Conservation (phyloP, 2,888 invertebrate genomes). For the Neoaliturus tenellus region DNA sequence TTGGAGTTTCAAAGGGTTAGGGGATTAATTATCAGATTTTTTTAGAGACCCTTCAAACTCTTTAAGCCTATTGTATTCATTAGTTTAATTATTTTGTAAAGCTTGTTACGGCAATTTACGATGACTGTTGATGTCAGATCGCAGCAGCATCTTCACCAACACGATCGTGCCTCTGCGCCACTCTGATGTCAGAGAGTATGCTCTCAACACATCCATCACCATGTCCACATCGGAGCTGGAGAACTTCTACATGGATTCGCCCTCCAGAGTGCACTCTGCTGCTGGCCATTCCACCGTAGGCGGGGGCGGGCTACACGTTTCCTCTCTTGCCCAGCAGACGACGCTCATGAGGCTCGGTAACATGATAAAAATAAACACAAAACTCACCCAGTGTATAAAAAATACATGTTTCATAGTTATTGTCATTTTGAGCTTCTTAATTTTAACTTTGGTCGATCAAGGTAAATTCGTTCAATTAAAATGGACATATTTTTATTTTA, state of each 20-base stretch:
- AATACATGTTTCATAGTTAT: too few relatives aligned
- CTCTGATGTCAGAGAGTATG: constrained; percentile 28
- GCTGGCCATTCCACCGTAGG: background rate
- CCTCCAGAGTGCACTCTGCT: background rate
- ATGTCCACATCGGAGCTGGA: constrained; percentile 38
- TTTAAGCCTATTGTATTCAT: too few relatives aligned
- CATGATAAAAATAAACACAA: background rate
- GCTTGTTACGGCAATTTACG: too few relatives aligned
- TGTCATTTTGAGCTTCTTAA: too few relatives aligned
- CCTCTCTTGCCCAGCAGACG: background rate
- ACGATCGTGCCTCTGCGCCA: constrained; percentile 12
- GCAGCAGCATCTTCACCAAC: constrained; percentile 35
- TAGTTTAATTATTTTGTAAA: too few relatives aligned
- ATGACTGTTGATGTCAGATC: background rate
- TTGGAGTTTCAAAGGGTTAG: too few relatives aligned
- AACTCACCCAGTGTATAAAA: background rate
- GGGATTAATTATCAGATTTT: too few relatives aligned
- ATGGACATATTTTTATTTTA: too few relatives aligned
- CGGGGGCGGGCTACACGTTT: background rate
- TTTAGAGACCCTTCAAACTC: too few relatives aligned
- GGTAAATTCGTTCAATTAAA: too few relatives aligned
- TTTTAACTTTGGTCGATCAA: too few relatives aligned
- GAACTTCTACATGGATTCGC: constrained; percentile 28
- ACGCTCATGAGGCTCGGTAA: background rate
- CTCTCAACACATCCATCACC: constrained; percentile 35